Evolutionary conservation across 2,797 vertebrate genomes (phyloP).

Genomic region (Rhinoraja longicauda): DNA sequence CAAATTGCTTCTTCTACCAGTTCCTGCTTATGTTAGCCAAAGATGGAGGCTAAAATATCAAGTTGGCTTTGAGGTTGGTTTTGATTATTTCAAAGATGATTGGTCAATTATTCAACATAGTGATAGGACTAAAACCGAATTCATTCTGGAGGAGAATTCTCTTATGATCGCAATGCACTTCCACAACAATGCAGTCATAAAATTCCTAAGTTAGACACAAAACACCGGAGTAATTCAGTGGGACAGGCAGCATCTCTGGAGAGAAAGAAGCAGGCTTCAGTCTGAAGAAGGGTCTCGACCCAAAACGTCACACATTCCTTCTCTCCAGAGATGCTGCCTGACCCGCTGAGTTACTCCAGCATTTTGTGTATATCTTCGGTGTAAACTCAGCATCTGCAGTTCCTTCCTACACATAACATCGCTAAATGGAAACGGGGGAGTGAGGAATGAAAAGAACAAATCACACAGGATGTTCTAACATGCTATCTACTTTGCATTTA

Average conservation of each 20-base stretch:
- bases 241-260: too few relatives aligned
- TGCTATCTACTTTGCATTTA: not conserved
- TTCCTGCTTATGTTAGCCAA: not conserved
- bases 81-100: not conserved
- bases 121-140: not conserved
- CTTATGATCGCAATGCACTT: not conserved
- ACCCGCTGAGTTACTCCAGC: too few relatives aligned
- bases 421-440: not conserved
- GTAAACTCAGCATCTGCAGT: too few relatives aligned
- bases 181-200: not conserved
- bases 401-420: not conserved
- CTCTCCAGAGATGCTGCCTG: too few relatives aligned
- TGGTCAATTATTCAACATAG: not conserved
- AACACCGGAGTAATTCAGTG: too few relatives aligned
- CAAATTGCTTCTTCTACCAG: not conserved
- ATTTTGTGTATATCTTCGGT: too few relatives aligned
- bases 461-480: not conserved
- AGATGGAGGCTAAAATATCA: not conserved
- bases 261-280: too few relatives aligned
- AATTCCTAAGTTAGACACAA: not conserved
- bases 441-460: not conserved
- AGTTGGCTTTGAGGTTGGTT: not conserved
- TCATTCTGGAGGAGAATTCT: not conserved
- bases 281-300: too few relatives aligned
- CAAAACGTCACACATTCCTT: too few relatives aligned